Evolutionary conservation across 2,113 vertebrate genomes (phyloP).

Genomic region (Dicentrarchus labrax): DNA sequence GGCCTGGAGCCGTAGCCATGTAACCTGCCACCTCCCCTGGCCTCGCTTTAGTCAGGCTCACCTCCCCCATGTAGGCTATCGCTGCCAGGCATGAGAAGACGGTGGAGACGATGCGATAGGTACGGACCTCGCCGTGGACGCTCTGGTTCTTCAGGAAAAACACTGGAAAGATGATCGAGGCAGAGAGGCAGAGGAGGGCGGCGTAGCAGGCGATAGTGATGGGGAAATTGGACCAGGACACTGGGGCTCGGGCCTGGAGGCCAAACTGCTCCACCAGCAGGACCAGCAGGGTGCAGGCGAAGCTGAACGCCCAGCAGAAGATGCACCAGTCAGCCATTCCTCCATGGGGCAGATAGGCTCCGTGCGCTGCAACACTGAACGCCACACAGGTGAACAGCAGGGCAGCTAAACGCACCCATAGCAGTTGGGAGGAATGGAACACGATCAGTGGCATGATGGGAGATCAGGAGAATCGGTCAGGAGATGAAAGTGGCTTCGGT

Average conservation of each 20-base stretch:
- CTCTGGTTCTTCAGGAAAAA: constrained; percentile 62
- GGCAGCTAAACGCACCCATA: constrained; percentile 85
- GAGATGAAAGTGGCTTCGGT: background rate
- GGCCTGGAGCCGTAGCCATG: constrained; percentile 89
- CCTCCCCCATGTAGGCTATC: constrained; percentile 85
- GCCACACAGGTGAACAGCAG: constrained; percentile 86
- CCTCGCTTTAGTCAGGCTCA: constrained; percentile 85
- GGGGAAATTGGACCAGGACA: constrained; percentile 91
- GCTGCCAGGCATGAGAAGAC: constrained; percentile 88
- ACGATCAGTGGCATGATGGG: constrained; percentile 79
- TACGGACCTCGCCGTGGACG: fast-evolving
- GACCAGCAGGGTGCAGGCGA: constrained; percentile 85
- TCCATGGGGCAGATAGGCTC: background rate
- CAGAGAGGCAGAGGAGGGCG: constrained; percentile 86
- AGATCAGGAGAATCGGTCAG: background rate
- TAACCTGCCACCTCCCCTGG: constrained; percentile 89
- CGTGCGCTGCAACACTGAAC: constrained; percentile 78
- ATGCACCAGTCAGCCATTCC: constrained; percentile 85
- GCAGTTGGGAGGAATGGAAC: constrained; percentile 79
- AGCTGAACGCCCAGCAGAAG: constrained; percentile 91
- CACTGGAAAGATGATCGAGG: constrained; percentile 88
- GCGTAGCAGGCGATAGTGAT: constrained; percentile 88
- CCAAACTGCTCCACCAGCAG: constrained; percentile 85
- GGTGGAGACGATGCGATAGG: constrained; percentile 84
- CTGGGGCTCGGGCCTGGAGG: constrained; percentile 81